A percentile compares a stretch with the other conserved stretches of the same genome.
These are phyloP conservation scores for Zonotrichia albicollis DNA, from an alignment of 2,797 vertebrate genomes.

Conservation along the genomic window DNA sequence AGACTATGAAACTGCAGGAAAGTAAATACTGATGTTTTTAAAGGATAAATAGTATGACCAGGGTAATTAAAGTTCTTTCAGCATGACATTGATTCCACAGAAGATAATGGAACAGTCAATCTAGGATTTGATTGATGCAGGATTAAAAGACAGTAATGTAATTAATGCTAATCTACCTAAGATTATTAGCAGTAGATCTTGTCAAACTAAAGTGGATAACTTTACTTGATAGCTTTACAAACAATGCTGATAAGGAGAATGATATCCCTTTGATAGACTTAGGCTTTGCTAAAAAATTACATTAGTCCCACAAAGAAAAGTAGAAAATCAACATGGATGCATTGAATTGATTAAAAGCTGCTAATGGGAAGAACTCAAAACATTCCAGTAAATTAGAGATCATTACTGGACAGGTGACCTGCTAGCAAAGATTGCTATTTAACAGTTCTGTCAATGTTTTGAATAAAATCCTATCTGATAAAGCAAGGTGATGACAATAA, in stretches of 20 bases:
- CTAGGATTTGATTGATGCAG: background rate
- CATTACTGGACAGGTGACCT: background rate
- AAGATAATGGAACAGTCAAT: background rate
- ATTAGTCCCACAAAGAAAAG: background rate
- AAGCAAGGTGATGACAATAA: background rate
- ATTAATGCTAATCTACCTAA: constrained; percentile 16
- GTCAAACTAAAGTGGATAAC: background rate
- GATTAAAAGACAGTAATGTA: background rate
- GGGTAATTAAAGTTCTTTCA: background rate
- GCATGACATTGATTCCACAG: background rate
- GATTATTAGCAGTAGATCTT: background rate
- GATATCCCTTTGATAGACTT: background rate
- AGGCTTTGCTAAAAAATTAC: background rate
- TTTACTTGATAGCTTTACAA: background rate
- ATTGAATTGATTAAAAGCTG: constrained; percentile 25
- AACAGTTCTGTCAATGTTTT: background rate
- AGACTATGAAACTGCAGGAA: background rate
- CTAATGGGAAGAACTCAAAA: constrained; percentile 24
- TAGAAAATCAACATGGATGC: background rate
- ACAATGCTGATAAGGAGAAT: background rate
- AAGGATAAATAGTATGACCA: background rate
- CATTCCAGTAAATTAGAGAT: constrained; percentile 12
- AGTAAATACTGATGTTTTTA: background rate
- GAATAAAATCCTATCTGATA: background rate
- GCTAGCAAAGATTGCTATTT: background rate